These are phyloP conservation scores for Hylyphantes graminicola DNA, from an alignment of 1,140 invertebrate genomes.

Conservation along the genomic window DNA sequence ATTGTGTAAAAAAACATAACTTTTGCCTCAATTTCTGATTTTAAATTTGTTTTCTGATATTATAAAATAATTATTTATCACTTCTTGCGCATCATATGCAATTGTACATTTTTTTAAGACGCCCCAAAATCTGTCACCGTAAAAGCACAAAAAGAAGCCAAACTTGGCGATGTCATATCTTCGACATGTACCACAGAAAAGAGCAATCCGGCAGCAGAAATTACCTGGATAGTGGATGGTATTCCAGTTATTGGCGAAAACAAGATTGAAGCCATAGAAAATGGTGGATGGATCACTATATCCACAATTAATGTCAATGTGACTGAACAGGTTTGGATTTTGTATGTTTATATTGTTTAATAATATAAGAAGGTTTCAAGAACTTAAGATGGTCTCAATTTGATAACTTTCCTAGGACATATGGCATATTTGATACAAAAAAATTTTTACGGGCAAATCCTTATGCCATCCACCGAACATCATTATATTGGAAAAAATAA, in stretches of 20 bases:
- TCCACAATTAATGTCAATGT: constrained; percentile 89
- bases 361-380: not conserved
- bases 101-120: constrained; percentile 29
- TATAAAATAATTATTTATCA: no score
- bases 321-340: constrained; percentile 70
- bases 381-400: no score
- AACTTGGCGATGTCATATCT: constrained; percentile 85
- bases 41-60: no score
- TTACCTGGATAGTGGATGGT: constrained; percentile 84
- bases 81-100: no score
- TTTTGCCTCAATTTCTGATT: no score
- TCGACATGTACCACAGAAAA: constrained; percentile 87
- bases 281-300: constrained; percentile 87
- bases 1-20: no score
- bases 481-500: no score
- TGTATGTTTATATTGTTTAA: not conserved
- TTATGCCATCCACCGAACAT: no score
- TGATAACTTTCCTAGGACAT: no score
- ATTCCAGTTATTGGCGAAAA: constrained; percentile 63
- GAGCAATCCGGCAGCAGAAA: constrained; percentile 90
- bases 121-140: constrained; percentile 59
- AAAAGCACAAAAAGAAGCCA: constrained; percentile 69
- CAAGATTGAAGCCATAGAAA: constrained; percentile 65
- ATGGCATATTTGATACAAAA: no score
- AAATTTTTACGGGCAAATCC: no score